phyloP scores from a whole-genome alignment of 2,888 invertebrate genomes.

The Cheilosia vulpina region DNA sequence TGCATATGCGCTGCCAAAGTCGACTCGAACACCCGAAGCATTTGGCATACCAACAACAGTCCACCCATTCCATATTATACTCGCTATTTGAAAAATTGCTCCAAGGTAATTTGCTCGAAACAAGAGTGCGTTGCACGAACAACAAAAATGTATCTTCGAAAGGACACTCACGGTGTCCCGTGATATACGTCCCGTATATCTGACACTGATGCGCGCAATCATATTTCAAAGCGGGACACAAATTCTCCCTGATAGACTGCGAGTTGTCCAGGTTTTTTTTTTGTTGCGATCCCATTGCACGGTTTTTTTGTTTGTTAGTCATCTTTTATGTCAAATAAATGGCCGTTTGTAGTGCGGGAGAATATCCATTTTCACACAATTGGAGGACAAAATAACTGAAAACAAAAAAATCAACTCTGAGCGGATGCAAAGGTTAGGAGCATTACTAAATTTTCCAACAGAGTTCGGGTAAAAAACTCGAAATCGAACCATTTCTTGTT shows the following conservation, averaged over 20 bases:
- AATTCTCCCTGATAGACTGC: constrained; percentile 57
- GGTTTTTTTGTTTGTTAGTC: constrained; percentile 77
- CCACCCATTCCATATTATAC: constrained; percentile 13
- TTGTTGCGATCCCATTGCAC: constrained; percentile 34
- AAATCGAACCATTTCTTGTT: constrained; percentile 16
- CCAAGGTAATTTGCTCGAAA: constrained; percentile 1
- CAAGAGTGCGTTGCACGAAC: constrained; percentile 13
- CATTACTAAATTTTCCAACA: constrained; percentile 47
- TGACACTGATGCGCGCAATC: constrained; percentile 45
- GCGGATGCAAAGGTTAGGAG: constrained; percentile 47
- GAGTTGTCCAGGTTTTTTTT: constrained; percentile 21
- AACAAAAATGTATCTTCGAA: constrained; percentile 37
- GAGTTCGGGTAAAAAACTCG: constrained; percentile 16
- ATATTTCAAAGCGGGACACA: constrained; percentile 62
- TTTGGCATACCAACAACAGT: constrained; percentile 8
- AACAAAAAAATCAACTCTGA: constrained; percentile 6
- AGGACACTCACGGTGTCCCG: constrained; percentile 33
- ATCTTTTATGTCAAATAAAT: constrained; percentile 81
- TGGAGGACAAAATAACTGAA: constrained; percentile 32
- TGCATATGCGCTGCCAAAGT: constrained; percentile 4
- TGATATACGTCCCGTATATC: neutral
- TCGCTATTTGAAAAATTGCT: constrained; percentile 30
- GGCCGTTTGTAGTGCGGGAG: constrained; percentile 77
- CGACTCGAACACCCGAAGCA: neutral
- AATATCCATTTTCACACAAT: constrained; percentile 78